Conservation (phyloP, 2,888 invertebrate genomes). For the Plebejus argus region DNA sequence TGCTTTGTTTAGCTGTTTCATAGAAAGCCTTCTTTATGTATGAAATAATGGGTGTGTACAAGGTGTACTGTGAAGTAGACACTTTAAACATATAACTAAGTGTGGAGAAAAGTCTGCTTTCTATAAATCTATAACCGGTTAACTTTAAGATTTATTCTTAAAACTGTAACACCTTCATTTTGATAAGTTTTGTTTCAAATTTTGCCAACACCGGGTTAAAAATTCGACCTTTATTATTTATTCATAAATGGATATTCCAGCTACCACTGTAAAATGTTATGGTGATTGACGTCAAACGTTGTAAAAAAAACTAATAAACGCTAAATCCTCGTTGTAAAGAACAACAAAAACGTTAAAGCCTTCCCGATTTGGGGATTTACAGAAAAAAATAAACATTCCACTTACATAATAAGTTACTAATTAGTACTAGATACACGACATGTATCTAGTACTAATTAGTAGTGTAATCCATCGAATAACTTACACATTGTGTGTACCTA, state of each 20-base stretch:
- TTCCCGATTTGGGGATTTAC: background rate
- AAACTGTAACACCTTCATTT: background rate
- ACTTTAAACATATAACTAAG: background rate
- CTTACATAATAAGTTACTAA: background rate
- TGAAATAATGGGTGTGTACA: background rate
- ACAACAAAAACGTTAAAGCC: background rate
- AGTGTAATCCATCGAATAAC: no score
- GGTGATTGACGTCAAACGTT: slow-evolving; percentile 5
- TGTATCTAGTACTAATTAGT: no score
- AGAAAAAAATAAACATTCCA: background rate
- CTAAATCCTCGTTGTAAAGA: background rate
- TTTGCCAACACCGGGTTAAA: background rate
- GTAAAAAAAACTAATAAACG: background rate
- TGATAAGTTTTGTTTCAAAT: background rate
- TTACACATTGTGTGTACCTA: no score
- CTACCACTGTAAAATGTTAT: background rate
- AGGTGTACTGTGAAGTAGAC: background rate
- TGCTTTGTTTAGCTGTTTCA: background rate
- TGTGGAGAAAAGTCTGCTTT: background rate
- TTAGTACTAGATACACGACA: no score
- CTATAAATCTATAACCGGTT: background rate
- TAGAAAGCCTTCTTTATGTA: slow-evolving; percentile 10
- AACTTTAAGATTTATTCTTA: background rate
- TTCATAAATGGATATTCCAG: background rate
- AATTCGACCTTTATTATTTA: background rate